phyloP scores from a whole-genome alignment of 2,113 vertebrate species.

The Chaetura pelagica region DNA sequence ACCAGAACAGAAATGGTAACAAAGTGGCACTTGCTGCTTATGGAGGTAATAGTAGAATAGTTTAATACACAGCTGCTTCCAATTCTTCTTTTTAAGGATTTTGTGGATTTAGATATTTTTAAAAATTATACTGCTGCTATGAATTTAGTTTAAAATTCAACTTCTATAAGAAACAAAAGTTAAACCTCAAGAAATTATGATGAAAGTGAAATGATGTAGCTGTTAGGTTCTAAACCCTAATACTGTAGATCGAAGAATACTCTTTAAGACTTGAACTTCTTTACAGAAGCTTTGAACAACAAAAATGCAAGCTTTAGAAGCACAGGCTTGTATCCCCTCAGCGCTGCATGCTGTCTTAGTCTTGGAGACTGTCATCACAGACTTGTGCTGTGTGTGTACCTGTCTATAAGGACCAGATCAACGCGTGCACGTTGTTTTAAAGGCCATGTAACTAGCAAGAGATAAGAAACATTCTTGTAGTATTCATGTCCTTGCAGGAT shows the following conservation, averaged over 20 bases:
- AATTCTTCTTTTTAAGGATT: not conserved
- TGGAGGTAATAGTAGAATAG: not conserved
- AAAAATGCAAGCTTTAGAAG: not conserved
- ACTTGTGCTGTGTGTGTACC: not conserved
- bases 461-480: not conserved
- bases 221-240: not conserved
- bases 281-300: not conserved
- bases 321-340: not conserved
- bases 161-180: not conserved
- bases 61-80: not conserved
- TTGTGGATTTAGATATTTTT: not conserved
- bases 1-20: not conserved
- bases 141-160: not conserved
- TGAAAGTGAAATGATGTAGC: not conserved
- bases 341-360: not conserved
- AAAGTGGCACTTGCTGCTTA: not conserved
- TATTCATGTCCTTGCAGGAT: not conserved
- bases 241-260: not conserved
- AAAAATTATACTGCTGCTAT: not conserved
- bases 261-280: not conserved
- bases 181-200: not conserved
- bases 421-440: not conserved
- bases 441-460: not conserved
- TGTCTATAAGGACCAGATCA: not conserved
- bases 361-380: not conserved